Conservation (phyloP, 2,113 vertebrate genomes). For the Acinonyx jubatus region DNA sequence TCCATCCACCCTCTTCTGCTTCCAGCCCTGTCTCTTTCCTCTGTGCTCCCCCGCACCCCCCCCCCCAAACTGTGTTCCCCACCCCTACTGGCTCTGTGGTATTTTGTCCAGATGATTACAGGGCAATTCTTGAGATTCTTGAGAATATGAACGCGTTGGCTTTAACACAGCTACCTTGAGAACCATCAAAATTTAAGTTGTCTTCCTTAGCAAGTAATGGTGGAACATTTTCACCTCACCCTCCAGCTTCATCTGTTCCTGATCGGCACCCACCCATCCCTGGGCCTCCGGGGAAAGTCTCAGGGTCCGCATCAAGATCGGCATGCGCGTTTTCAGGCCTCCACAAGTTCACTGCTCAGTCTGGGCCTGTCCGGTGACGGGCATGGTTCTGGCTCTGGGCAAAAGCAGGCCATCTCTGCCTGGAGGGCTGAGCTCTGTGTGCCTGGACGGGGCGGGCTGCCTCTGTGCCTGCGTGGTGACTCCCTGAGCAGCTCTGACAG, state of each 20-base stretch:
- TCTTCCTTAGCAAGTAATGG: neutral
- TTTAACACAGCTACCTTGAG: neutral
- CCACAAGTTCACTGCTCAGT: rapidly evolving
- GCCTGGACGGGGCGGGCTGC: neutral
- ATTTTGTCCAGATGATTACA: neutral
- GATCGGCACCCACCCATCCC: neutral
- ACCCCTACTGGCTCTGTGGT: neutral
- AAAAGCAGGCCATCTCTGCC: rapidly evolving
- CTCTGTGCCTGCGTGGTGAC: neutral
- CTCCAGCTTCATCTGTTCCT: neutral
- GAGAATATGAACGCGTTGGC: too few relatives aligned
- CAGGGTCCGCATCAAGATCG: neutral
- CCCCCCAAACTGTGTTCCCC: rapidly evolving
- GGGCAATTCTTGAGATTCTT: neutral
- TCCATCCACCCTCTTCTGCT: neutral
- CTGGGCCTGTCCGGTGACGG: neutral
- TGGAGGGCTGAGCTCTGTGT: neutral
- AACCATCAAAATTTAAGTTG: neutral
- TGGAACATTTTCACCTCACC: neutral
- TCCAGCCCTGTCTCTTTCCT: neutral
- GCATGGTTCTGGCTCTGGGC: neutral
- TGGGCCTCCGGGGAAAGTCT: neutral
- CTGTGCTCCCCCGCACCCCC: neutral
- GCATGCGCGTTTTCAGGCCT: neutral
- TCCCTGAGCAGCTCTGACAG: neutral